Conservation (phyloP, 2,113 vertebrate species). For the Urocolius indicus region DNA sequence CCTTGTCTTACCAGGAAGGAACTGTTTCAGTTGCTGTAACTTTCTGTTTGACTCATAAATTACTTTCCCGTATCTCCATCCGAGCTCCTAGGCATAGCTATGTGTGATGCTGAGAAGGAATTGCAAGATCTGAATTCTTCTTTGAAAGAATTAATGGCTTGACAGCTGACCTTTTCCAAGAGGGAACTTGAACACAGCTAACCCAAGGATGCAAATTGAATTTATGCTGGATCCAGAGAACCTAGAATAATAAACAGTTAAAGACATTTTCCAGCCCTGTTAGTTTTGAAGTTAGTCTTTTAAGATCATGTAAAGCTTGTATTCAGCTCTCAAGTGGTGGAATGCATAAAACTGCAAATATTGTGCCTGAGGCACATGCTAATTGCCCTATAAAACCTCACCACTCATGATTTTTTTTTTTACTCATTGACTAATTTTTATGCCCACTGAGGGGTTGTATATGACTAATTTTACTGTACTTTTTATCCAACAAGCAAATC, state of each 20-base stretch:
- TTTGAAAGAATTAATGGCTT: not conserved
- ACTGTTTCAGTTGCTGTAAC: not conserved
- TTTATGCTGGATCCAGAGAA: not conserved
- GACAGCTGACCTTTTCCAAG: not conserved
- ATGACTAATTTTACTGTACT: not conserved
- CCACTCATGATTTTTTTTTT: constrained; percentile 21
- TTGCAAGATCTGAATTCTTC: not conserved
- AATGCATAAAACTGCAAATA: not conserved
- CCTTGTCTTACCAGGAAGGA: not conserved
- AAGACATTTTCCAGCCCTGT: not conserved
- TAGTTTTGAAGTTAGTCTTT: not conserved
- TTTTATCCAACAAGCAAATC: not conserved
- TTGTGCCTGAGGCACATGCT: not conserved
- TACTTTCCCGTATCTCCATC: not conserved
- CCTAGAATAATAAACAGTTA: not conserved
- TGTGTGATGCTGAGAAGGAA: not conserved
- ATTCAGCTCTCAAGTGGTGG: not conserved
- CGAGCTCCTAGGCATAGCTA: not conserved
- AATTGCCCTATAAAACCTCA: constrained; percentile 42
- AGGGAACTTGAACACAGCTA: not conserved
- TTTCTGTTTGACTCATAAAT: not conserved
- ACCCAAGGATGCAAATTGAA: not conserved
- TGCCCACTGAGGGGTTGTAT: not conserved
- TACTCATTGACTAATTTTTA: constrained; percentile 35
- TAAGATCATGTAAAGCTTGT: not conserved